Evolutionary conservation across 1,140 invertebrate species (phyloP), one percentile per base, ranked within the genome.

Genomic region (Eciton burchellii): DNA sequence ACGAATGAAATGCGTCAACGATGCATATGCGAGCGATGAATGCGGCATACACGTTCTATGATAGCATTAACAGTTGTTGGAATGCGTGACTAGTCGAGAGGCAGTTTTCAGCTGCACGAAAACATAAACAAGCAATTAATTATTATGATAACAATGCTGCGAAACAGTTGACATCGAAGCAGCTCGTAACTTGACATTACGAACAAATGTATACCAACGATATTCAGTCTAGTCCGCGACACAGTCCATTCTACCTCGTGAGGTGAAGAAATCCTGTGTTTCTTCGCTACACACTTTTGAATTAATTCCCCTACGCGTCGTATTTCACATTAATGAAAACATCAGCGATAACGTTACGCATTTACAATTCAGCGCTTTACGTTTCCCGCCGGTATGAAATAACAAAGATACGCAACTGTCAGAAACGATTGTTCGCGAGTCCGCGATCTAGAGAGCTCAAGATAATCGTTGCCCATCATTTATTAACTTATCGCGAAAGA

Each of bases 101-200:
- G 63, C 74, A 79, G 63, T 79, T 79, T 79, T 79, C 63, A 79
- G 49, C 35, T 35, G 35, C 49, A 70, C 74, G 52, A 21, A 68
- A 79, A 68, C 74, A 57, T 79, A 79, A 79, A 45, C 49, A 35
- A 79, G 68, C 63, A 79, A 79, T 70, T 79, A 79, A 68, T 68
- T 54, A 79, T 79, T 68, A 29, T 35, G 74, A 24, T 43, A 79
- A 79, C 74, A 68, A 79, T 43, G 35, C 70, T 79, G 68, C 56
- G 56, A 79, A 35, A 29, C 65, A 79, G 68, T 79, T 79, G 56
- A 45, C 74, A 41, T 45, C 74, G 35, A 57, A 16, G n/a, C 19
- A 56, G 45, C 49, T 19, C 16, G 54, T 60, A 77, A 35, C n/a
- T n/a, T n/a, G n/a, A 35, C 35, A 35, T 35, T 35, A 57, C 49